These are phyloP conservation scores for Thunnus maccoyii DNA, from an alignment of 2,113 vertebrate species.

Conservation along the genomic window DNA sequence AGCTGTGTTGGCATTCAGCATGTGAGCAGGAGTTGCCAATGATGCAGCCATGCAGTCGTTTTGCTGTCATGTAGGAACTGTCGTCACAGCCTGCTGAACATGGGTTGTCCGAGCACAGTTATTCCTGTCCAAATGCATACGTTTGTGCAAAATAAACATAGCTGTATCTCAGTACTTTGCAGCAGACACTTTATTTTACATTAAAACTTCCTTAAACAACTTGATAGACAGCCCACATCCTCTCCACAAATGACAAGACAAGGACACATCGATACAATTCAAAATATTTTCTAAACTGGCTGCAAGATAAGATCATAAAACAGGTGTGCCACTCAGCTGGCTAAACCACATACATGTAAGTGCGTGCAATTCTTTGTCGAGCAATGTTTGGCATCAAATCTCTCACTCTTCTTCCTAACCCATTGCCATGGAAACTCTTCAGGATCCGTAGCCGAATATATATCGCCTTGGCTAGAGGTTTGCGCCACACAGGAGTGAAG, in stretches of 20 bases:
- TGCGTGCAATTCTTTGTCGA: constrained; percentile 12
- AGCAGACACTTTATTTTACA: constrained; percentile 82
- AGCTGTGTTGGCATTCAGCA: background rate
- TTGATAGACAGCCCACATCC: constrained; percentile 47
- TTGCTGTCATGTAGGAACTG: background rate
- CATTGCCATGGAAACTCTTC: background rate
- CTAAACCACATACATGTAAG: constrained; percentile 18
- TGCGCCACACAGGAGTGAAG: background rate
- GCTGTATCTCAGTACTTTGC: constrained; percentile 25
- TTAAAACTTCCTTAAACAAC: constrained; percentile 67
- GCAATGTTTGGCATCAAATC: constrained; percentile 26
- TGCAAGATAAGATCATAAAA: constrained; percentile 80
- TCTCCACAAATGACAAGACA: constrained; percentile 54
- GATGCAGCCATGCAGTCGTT: background rate
- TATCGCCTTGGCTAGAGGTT: constrained; percentile 2
- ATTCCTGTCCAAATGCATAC: background rate
- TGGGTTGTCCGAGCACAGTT: too few relatives aligned
- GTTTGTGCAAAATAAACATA: background rate
- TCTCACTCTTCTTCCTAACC: constrained; percentile 47
- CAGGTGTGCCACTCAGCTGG: constrained; percentile 10
- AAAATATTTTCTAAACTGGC: constrained; percentile 70
- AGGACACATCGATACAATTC: constrained; percentile 56
- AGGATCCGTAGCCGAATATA: constrained; percentile 6
- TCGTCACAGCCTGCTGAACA: background rate
- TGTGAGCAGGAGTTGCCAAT: constrained; percentile 7